phyloP scores from a whole-genome alignment of 2,113 vertebrate genomes.

The Ranitomeya imitator region DNA sequence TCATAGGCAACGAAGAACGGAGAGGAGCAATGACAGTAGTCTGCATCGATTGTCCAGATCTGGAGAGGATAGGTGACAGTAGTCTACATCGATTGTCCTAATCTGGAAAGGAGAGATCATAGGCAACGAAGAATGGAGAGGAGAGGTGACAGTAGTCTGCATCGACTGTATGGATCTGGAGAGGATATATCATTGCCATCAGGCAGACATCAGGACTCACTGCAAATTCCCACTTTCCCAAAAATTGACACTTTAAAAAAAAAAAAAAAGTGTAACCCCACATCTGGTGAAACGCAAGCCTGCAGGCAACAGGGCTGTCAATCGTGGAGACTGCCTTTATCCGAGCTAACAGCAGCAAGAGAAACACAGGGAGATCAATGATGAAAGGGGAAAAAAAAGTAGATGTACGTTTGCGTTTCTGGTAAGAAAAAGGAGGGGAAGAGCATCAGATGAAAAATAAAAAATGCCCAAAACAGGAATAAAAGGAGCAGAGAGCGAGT shows the following conservation, averaged over 20 bases:
- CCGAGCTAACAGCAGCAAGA: slow-evolving; percentile 9
- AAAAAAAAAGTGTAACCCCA: background rate
- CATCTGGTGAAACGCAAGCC: slow-evolving; percentile 39
- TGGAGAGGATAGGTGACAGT: no score
- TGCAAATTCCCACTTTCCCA: background rate
- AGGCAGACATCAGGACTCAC: slow-evolving; percentile 2
- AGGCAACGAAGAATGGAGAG: background rate
- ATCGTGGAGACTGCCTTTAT: slow-evolving; percentile 27
- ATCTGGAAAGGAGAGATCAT: no score
- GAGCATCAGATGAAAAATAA: slow-evolving; percentile 12
- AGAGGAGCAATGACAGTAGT: no score
- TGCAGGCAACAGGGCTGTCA: slow-evolving; percentile 38
- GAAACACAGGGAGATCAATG: slow-evolving; percentile 45
- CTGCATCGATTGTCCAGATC: no score
- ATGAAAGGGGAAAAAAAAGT: background rate
- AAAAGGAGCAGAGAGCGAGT: slow-evolving; percentile 11
- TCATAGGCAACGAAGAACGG: no score
- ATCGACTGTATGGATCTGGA: background rate
- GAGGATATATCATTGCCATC: background rate
- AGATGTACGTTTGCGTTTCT: background rate
- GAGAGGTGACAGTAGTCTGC: background rate
- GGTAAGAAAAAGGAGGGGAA: background rate
- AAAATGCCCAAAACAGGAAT: slow-evolving; percentile 1
- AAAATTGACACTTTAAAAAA: slow-evolving; percentile 40
- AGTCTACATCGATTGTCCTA: no score